Conservation (phyloP, 2,113 vertebrate species). For the Halichoeres trimaculatus region DNA sequence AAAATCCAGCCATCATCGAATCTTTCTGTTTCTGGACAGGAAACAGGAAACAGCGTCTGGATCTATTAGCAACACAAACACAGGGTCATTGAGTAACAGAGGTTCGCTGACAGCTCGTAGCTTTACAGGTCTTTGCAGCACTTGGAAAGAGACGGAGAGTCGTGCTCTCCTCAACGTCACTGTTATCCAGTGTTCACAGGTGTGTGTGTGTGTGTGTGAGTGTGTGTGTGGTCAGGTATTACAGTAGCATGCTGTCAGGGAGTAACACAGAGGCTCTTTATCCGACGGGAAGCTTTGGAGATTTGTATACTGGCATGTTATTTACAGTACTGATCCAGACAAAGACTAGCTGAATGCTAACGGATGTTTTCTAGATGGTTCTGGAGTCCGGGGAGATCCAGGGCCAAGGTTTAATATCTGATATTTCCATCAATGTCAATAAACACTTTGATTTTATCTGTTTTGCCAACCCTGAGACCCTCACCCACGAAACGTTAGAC, state of each 20-base stretch:
- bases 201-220: constrained; percentile 35
- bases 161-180: constrained; percentile 2
- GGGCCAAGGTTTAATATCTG: too few species aligned
- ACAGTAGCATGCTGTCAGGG: constrained; percentile 76
- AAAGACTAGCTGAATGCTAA: constrained; percentile 26
- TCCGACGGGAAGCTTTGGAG: constrained; percentile 65
- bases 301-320: constrained; percentile 61
- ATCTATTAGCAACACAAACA: constrained; percentile 66
- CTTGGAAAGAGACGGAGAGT: constrained; percentile 53
- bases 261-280: constrained; percentile 44
- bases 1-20: neutral
- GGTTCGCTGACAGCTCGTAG: constrained; percentile 40
- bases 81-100: constrained; percentile 54
- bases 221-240: constrained; percentile 57
- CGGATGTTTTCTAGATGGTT: constrained; percentile 49
- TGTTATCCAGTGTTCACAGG: constrained; percentile 36
- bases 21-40: constrained; percentile 22
- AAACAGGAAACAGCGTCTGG: constrained; percentile 59
- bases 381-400: constrained; percentile 24
- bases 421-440: too few species aligned
- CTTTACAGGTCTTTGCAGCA: constrained; percentile 42
- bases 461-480: too few species aligned
- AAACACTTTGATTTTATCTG: too few species aligned
- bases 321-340: constrained; percentile 72
- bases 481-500: too few species aligned